Evolutionary conservation across 1,140 invertebrate genomes (phyloP), one percentile per base, ranked within the genome.

Genomic region (Thaumetopoea pityocampa): DNA sequence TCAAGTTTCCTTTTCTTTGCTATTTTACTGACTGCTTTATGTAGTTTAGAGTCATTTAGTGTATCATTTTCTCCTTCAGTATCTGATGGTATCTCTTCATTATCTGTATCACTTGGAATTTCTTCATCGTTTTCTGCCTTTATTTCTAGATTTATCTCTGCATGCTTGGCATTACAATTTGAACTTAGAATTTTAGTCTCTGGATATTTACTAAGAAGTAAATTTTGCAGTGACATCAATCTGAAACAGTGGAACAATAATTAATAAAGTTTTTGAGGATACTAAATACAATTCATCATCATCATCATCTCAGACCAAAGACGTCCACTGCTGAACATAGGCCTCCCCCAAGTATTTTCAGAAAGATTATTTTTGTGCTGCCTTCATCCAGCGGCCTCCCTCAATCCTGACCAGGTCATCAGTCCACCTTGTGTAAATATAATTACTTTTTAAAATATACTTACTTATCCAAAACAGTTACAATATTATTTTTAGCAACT

Each of bases 191-290:
- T 69, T 66, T 88, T 90, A 1, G 90, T 93, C 67, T 93, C 91
- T 16, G 90, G 86, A 79, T 88, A 90, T 38, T 89, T 88, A 40
- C 85, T 87, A 5, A 91, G 55, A n/a, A 93, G 56, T 27, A 87
- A 26, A 22, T 67, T 82, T 78, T 92, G 90, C 17, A 85, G 48
- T 37, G 56, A 59, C 19, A 85, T 35, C 27, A 85, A 64, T 47
- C 83, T 85, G 64, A 38, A 81, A 51, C 38, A n/a, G n/a, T n/a
- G n/a, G n/a, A n/a, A n/a, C n/a, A n/a, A n/a, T n/a, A n/a, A n/a
- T n/a, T 45, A 55, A 50, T 22, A 38, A 55, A 11, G 26, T 2
- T n/a, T 4, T 23, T 23, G 5, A 24, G 22, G n/a, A n/a, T n/a
- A n/a, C n/a, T n/a, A n/a, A n/a, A n/a, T n/a, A n/a, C n/a, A n/a